Evolutionary conservation across 2,888 invertebrate species (phyloP).

Genomic region (Catocala fraxini): DNA sequence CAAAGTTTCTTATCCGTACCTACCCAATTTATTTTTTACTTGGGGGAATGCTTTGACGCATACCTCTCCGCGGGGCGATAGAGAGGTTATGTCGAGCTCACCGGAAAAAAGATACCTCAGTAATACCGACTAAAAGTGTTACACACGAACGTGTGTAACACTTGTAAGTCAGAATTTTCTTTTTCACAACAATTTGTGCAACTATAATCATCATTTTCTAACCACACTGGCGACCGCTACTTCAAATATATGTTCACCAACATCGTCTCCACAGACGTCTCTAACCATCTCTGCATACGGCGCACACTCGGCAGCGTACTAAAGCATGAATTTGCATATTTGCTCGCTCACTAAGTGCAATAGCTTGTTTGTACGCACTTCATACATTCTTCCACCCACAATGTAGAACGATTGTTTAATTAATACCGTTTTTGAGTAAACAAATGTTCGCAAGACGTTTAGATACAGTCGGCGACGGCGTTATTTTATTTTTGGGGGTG

Average conservation of each 20-base stretch:
- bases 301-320: conserved; percentile 73
- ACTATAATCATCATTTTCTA: no score
- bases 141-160: no score
- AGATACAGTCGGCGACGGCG: conserved; percentile 26
- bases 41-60: no score
- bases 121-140: no score
- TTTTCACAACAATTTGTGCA: no score
- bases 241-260: neutral
- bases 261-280: conserved; percentile 50
- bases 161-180: no score
- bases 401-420: conserved; percentile 66
- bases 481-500: conserved; percentile 10
- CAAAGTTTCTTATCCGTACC: no score
- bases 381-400: conserved; percentile 73
- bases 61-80: no score
- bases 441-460: conserved; percentile 44
- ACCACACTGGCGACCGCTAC: neutral
- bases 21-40: no score
- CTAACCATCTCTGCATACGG: conserved; percentile 65
- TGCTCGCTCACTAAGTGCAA: conserved; percentile 84
- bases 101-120: no score
- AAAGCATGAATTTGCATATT: conserved; percentile 85
- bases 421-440: conserved; percentile 59
- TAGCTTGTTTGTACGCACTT: conserved; percentile 83
- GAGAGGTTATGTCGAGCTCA: no score